Conservation (phyloP, 2,113 vertebrate genomes). For the Craseonycteris thonglongyai region DNA sequence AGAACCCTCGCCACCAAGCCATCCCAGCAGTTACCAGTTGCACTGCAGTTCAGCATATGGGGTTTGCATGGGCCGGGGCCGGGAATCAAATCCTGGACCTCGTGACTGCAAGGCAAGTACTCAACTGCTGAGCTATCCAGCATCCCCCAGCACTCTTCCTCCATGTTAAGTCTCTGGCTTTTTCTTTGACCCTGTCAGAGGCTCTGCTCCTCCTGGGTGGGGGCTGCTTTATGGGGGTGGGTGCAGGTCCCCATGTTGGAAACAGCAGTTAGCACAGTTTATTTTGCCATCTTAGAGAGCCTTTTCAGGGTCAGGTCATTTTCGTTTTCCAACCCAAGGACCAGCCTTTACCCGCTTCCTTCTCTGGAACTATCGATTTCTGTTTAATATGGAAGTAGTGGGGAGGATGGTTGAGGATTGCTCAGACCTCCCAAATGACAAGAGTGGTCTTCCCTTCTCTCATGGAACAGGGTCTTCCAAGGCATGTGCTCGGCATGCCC, state of each 20-base stretch:
- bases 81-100: no score
- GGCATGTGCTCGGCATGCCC: neutral
- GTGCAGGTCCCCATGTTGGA: neutral
- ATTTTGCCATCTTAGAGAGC: neutral
- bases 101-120: no score
- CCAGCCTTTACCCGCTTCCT: neutral
- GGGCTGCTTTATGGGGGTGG: rapidly evolving
- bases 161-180: neutral
- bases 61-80: no score
- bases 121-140: no score
- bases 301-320: neutral
- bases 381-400: neutral
- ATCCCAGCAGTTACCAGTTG: no score
- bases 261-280: neutral
- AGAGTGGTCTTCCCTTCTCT: neutral
- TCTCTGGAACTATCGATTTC: neutral
- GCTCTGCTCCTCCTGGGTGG: neutral
- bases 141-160: no score
- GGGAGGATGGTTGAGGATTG: neutral
- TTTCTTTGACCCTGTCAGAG: neutral
- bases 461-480: neutral
- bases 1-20: no score
- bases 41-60: no score
- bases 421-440: neutral
- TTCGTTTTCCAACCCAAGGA: neutral